Percentiles rank a stretch among this genome's conserved stretches.
Conservation (phyloP, 2,888 invertebrate genomes). For the Leptinotarsa juncta region DNA sequence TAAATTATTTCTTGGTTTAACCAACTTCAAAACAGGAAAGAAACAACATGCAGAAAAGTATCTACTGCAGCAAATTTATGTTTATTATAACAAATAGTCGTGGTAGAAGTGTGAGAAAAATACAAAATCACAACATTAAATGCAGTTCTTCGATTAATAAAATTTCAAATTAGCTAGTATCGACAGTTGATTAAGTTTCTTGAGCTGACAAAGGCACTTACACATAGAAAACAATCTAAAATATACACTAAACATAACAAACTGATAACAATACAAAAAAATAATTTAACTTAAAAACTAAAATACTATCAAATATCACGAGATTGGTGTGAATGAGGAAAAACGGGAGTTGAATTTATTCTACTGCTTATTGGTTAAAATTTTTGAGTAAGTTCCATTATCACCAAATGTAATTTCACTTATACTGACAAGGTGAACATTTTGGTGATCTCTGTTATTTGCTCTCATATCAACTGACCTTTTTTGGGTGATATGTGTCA, state of each 20-base stretch:
- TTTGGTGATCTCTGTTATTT: no score
- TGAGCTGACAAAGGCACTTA: neutral
- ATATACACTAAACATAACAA: neutral
- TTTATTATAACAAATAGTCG: constrained; percentile 13
- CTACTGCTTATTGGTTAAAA: no score
- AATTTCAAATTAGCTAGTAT: neutral
- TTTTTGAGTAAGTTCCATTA: no score
- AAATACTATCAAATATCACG: constrained; percentile 8
- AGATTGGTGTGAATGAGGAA: neutral
- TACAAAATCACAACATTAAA: neutral
- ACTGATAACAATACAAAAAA: neutral
- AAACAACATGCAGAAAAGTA: neutral
- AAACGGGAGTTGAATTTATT: neutral
- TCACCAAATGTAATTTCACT: no score
- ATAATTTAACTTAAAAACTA: neutral
- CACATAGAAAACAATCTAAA: constrained; percentile 1
- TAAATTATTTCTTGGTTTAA: no score
- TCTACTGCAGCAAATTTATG: neutral
- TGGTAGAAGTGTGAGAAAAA: neutral
- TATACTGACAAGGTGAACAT: no score
- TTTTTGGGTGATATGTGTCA: no score
- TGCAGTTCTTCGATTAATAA: neutral
- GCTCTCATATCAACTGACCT: no score
- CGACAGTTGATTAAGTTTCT: neutral
- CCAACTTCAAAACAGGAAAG: no score